phyloP scores from a whole-genome alignment of 2,113 vertebrate genomes.

The Ptychochromis oligacanthus region DNA sequence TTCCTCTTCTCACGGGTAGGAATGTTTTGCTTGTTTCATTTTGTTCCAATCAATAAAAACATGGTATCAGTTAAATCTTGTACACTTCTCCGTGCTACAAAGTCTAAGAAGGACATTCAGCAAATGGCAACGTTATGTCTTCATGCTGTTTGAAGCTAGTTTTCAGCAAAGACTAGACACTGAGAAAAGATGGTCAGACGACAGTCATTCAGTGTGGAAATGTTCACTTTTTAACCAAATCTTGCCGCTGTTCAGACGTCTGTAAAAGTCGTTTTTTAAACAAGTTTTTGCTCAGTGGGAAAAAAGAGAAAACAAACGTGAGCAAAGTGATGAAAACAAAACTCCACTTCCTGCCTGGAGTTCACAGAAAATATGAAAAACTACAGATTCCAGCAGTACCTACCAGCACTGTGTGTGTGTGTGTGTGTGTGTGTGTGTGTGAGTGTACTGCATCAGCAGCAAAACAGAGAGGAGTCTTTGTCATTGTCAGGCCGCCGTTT shows the following conservation, averaged over 20 bases:
- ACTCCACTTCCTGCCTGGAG: not conserved
- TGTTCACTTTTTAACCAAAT: not conserved
- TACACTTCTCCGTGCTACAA: no score
- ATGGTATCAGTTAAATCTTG: no score
- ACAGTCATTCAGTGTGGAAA: no score
- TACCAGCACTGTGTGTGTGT: conserved; percentile 15
- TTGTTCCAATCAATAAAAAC: no score
- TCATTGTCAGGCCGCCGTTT: conserved; percentile 71
- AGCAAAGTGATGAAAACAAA: not conserved
- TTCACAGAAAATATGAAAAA: conserved; percentile 9
- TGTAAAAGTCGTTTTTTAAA: not conserved
- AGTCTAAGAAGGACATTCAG: no score
- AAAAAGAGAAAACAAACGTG: not conserved
- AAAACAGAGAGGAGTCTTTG: conserved; percentile 57
- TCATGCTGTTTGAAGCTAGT: not conserved
- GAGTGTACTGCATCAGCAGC: conserved; percentile 46
- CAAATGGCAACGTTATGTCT: not conserved
- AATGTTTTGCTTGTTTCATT: no score
- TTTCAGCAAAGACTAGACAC: not conserved
- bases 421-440: conserved; percentile 20
- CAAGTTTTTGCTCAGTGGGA: not conserved
- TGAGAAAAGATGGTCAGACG: not conserved
- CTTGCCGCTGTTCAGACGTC: not conserved
- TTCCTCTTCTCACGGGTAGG: no score
- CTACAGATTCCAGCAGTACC: not conserved